phyloP scores from a whole-genome alignment of 1,140 invertebrate species.

The Rhopalosiphum padi region DNA sequence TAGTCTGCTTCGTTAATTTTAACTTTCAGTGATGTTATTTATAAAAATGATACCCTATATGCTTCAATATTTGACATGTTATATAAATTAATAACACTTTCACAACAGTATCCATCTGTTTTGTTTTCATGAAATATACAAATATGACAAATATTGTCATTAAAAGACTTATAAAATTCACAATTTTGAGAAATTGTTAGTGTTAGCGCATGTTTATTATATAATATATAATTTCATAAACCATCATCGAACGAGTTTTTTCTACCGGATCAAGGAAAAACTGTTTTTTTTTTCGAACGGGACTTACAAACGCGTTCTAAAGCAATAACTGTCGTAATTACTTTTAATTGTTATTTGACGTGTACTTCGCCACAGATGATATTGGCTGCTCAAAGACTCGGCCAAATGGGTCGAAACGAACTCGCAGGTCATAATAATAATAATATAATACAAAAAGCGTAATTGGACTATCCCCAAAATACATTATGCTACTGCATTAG shows the following conservation, averaged over 20 bases:
- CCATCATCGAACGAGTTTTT: no score
- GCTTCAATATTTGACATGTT: not conserved
- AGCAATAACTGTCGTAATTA: conserved; percentile 6
- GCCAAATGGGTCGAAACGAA: conserved; percentile 27
- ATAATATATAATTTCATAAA: no score
- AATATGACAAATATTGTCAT: no score
- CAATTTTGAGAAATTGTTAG: no score
- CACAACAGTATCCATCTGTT: not conserved
- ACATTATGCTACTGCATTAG: not conserved
- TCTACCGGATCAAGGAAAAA: no score
- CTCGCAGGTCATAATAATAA: not conserved
- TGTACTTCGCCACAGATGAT: not conserved
- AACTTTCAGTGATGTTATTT: not conserved
- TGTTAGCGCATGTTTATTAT: no score
- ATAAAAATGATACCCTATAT: not conserved
- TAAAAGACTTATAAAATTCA: no score
- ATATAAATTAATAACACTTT: not conserved
- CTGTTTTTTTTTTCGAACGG: not conserved
- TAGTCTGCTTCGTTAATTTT: not conserved
- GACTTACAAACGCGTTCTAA: not conserved
- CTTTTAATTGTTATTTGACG: not conserved
- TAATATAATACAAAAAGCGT: not conserved
- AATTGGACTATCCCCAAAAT: conserved; percentile 27
- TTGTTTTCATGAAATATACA: no score
- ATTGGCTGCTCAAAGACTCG: not conserved